Conservation (phyloP, 1,140 invertebrate species). For the Sinella curviseta region DNA sequence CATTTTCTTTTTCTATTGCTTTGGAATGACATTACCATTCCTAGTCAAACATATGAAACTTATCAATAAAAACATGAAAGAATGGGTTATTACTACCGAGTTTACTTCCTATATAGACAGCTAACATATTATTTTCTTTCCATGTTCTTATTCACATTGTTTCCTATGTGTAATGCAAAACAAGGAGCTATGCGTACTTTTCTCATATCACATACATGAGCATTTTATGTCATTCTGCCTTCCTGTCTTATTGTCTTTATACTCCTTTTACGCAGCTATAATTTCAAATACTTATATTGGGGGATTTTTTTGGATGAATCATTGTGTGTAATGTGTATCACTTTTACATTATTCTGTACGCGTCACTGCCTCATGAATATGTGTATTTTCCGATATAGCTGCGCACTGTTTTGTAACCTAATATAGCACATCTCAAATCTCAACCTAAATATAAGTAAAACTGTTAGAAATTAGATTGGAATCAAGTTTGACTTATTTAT, state of each 20-base stretch:
- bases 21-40: neutral
- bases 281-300: no score
- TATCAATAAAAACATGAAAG: conserved; percentile 20
- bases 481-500: neutral
- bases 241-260: conserved; percentile 13
- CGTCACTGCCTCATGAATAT: no score
- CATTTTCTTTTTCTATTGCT: conserved; percentile 13
- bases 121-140: no score
- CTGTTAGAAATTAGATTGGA: no score
- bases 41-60: neutral
- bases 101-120: neutral
- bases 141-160: neutral
- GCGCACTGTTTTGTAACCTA: no score
- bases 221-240: conserved; percentile 13
- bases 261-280: no score
- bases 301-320: no score
- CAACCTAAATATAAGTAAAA: no score
- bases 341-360: no score
- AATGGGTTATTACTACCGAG: neutral
- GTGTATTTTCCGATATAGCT: no score
- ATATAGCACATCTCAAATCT: no score
- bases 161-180: neutral
- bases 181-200: neutral
- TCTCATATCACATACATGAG: neutral
- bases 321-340: no score